Evolutionary conservation across 2,797 vertebrate genomes (phyloP).

Genomic region (Gambusia yucatana): DNA sequence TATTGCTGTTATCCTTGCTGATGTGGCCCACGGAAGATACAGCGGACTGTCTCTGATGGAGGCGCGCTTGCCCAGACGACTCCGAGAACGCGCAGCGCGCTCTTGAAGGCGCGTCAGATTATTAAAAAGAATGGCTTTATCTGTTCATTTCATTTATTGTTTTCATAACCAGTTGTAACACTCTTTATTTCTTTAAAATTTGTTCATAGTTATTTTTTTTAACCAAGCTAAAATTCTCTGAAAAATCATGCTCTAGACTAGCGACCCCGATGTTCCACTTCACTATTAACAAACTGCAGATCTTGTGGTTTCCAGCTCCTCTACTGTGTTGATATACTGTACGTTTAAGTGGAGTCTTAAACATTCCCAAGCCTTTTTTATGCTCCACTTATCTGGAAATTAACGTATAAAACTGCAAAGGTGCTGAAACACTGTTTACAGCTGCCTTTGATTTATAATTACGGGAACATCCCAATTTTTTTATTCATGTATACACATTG

Average conservation of each 20-base stretch:
- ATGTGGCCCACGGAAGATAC: constrained; percentile 19
- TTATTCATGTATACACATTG: too few species aligned
- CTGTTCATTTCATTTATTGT: background rate
- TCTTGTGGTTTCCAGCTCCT: background rate
- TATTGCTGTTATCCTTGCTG: constrained; percentile 27
- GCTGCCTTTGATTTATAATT: too few species aligned
- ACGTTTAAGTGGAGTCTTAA: background rate
- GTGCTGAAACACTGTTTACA: background rate
- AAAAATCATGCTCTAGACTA: background rate
- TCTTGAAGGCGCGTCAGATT: constrained; percentile 8
- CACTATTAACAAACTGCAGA: background rate
- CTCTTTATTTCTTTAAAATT: background rate
- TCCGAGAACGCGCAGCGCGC: constrained; percentile 59
- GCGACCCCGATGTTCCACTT: background rate
- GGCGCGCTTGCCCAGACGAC: constrained; percentile 46
- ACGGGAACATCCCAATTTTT: background rate
- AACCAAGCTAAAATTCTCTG: background rate
- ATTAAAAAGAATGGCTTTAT: background rate
- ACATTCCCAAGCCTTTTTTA: background rate
- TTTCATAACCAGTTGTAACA: background rate
- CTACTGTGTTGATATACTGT: background rate
- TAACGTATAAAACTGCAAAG: background rate
- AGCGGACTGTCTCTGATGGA: constrained; percentile 33
- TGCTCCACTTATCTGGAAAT: background rate
- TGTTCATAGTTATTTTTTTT: background rate